These are phyloP conservation scores for Sinhomidia bicolor DNA, from an alignment of 2,888 invertebrate species.

Conservation along the genomic window DNA sequence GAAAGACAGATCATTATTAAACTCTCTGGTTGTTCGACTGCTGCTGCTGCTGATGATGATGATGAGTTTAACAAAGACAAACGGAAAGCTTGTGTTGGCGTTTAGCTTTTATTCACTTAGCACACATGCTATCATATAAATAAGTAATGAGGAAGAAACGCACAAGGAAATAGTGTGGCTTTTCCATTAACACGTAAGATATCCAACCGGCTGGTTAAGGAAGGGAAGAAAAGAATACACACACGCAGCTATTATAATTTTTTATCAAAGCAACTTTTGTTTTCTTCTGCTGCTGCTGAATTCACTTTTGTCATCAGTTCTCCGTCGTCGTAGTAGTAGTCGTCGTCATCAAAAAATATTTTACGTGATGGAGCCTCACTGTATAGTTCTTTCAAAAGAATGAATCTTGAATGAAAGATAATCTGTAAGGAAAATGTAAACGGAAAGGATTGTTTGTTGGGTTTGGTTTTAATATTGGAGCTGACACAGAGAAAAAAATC, in stretches of 20 bases:
- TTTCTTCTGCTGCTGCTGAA: background rate
- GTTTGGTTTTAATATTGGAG: background rate
- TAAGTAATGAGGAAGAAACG: background rate
- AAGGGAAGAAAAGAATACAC: background rate
- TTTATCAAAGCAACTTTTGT: slow-evolving; percentile 32
- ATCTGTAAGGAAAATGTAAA: background rate
- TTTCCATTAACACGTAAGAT: slow-evolving; percentile 27
- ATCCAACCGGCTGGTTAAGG: background rate
- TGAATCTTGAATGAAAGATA: background rate
- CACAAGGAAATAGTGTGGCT: slow-evolving; percentile 24
- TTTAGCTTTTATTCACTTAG: background rate
- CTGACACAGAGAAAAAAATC: background rate
- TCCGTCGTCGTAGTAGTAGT: no score
- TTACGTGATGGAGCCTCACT: background rate
- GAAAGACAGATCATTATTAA: background rate
- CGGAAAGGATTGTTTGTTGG: no score
- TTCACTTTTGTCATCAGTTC: slow-evolving; percentile 7
- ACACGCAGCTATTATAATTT: background rate
- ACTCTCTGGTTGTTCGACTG: background rate
- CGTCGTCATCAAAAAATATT: background rate
- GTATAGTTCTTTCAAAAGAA: background rate
- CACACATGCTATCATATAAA: background rate
- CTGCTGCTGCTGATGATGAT: background rate
- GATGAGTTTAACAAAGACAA: slow-evolving; percentile 27
- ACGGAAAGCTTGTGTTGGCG: background rate